Percentiles rank a stretch among this genome's conserved stretches.
phyloP scores from a whole-genome alignment of 2,113 vertebrate genomes.

The Ptyas mucosa region DNA sequence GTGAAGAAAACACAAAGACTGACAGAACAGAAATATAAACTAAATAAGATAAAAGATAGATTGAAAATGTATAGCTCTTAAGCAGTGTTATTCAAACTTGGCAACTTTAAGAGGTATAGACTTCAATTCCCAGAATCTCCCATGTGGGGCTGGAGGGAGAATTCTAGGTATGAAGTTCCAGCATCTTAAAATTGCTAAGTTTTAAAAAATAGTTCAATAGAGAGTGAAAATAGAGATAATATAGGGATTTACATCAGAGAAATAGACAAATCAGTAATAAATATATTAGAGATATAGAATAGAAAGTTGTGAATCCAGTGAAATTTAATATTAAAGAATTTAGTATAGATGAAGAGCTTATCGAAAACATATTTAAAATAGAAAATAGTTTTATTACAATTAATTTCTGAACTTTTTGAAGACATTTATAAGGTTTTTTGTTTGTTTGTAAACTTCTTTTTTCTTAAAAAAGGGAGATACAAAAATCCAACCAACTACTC shows the following conservation, averaged over 20 bases:
- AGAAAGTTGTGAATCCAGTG: neutral
- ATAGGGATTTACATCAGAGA: neutral
- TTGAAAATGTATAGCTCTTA: neutral
- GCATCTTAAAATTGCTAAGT: neutral
- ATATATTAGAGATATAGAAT: neutral
- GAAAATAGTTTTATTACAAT: neutral
- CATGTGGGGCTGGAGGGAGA: neutral
- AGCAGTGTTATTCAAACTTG: neutral
- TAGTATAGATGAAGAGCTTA: neutral
- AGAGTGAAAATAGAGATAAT: neutral
- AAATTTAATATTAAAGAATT: neutral
- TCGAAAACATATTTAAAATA: neutral
- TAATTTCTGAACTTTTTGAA: neutral
- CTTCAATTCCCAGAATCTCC: neutral
- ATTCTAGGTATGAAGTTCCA: neutral
- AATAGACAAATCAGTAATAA: neutral
- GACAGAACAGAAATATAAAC: neutral
- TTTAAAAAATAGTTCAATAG: neutral
- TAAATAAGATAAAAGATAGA: neutral
- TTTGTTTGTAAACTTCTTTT: neutral
- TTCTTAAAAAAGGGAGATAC: neutral
- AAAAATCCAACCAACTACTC: neutral
- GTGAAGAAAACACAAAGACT: neutral
- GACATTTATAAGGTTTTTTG: neutral
- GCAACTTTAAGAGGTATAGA: neutral